These are phyloP conservation scores for Chloroclystis v-ata DNA, from an alignment of 2,888 invertebrate species.

Conservation along the genomic window DNA sequence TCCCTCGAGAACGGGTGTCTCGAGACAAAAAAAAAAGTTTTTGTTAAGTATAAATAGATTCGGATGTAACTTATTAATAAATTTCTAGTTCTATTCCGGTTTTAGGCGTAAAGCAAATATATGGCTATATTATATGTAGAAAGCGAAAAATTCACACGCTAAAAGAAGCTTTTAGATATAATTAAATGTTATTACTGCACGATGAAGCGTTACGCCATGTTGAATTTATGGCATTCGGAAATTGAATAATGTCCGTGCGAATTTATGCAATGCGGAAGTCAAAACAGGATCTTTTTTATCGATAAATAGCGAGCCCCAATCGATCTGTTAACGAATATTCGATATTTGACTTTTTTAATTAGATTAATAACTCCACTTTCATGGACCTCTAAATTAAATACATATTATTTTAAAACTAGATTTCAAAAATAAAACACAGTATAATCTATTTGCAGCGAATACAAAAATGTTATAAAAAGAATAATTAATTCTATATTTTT, in stretches of 20 bases:
- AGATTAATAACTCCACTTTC: neutral
- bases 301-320: neutral
- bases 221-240: constrained; percentile 20
- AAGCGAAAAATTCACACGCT: neutral
- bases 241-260: constrained; percentile 18
- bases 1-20: too few species aligned
- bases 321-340: neutral
- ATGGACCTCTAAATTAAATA: neutral
- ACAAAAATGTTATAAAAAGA: too few species aligned
- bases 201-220: constrained; percentile 12
- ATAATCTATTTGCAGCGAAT: too few species aligned
- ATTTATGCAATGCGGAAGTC: constrained; percentile 23
- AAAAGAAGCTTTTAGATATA: neutral
- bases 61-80: too few species aligned
- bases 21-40: too few species aligned
- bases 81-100: too few species aligned
- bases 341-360: neutral
- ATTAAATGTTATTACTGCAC: neutral
- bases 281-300: constrained; percentile 10
- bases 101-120: too few species aligned
- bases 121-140: too few species aligned
- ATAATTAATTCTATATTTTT: too few species aligned
- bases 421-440: too few species aligned
- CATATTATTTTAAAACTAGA: too few species aligned
- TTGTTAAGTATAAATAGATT: too few species aligned